phyloP scores from a whole-genome alignment of 2,888 invertebrate genomes.

The Mesochorus sp. region DNA sequence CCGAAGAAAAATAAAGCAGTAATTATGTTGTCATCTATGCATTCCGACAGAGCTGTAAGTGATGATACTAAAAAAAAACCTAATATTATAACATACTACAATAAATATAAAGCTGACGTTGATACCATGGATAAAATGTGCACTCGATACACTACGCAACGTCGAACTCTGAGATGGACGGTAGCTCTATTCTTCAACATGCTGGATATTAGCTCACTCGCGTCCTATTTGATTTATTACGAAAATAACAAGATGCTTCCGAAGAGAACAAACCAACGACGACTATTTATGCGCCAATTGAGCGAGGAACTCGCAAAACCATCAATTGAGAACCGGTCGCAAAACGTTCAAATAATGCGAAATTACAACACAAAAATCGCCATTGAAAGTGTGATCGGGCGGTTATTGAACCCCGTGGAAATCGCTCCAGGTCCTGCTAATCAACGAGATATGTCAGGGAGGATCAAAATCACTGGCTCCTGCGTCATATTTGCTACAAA shows the following conservation, averaged over 20 bases:
- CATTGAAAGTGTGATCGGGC: too few relatives aligned
- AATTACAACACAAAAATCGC: too few relatives aligned
- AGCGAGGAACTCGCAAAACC: conserved; percentile 21
- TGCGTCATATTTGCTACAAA: too few relatives aligned
- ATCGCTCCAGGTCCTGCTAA: too few relatives aligned
- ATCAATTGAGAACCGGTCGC: conserved; percentile 16
- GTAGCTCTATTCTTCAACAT: conserved; percentile 42
- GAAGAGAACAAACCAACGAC: conserved; percentile 21
- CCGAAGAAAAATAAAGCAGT: conserved; percentile 48
- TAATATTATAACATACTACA: conserved; percentile 44
- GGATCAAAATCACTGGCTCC: too few relatives aligned
- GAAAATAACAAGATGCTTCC: conserved; percentile 20
- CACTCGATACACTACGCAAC: conserved; percentile 58
- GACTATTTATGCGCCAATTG: conserved; percentile 22
- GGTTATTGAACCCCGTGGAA: too few relatives aligned
- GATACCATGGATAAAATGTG: conserved; percentile 66
- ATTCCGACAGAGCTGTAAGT: background rate
- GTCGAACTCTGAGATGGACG: conserved; percentile 61
- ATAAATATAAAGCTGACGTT: conserved; percentile 52
- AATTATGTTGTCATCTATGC: conserved; percentile 37
- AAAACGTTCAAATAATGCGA: conserved; percentile 24
- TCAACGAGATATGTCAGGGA: too few relatives aligned
- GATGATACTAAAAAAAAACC: conserved; percentile 31
- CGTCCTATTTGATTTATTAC: background rate
- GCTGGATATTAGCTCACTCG: too few relatives aligned